Evolutionary conservation across 2,797 vertebrate species (phyloP), one percentile per base, ranked within the genome.

Genomic region (Telmatherina bonti): DNA sequence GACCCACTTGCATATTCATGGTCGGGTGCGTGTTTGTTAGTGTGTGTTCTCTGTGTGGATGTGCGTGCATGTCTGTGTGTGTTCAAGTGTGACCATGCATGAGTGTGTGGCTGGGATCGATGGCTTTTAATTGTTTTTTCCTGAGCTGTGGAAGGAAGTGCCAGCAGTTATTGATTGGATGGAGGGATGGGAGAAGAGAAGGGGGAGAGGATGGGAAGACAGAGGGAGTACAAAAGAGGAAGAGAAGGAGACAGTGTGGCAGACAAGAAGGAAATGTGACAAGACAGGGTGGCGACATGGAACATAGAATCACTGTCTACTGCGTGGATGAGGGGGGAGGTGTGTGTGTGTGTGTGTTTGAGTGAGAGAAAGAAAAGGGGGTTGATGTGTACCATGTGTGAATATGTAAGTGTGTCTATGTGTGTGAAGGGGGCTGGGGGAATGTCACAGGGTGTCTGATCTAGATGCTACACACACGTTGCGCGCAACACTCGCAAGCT

Each of bases 101-200:
- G 73, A 70, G 83, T 63, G 84, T 77, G 83, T 63, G 82, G 66
- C 68, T 22, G 87, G 93, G 95, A 98, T 99, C 96, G 96, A 99
- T 99, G 85, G 91, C 91, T 97, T 97, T 98, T 99, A 99, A 99
- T 99, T 99, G 97, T 98, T 99, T 97, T 95, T 99, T 99, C 96
- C 96, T 94, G 95, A 96, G 96, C 95, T 96, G 94, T 95, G 95
- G 95, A 96, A 96, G 96, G 96, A 98, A 98, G 96, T 97, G 96
- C 96, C 95, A 95, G 95, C 93, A 94, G 94, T 94, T 93, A 99
- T 99, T 96, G 89, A 90, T 88, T 59, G 70, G 70, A 83, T 85
- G 82, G 75, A 91, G 81, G 85, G 84, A 86, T 87, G 79, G 71
- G 79, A 71, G 81, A 60, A 56, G 72, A 87, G 72, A 79, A 47